Base-by-base conservation (phyloP, 2,888 invertebrate genomes). In the Hedya salicella region DNA sequence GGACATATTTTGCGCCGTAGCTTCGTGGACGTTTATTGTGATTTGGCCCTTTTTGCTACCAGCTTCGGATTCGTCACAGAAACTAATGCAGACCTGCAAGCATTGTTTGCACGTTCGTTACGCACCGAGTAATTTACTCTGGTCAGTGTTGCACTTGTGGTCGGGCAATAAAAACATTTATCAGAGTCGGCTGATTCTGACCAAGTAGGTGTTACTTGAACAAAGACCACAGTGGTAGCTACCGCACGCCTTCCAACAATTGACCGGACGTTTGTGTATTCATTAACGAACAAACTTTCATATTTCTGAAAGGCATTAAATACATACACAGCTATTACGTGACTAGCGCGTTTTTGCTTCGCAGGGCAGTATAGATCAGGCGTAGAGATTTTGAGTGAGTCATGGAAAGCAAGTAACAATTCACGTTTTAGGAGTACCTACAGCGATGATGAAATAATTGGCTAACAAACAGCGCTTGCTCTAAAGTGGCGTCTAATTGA, bases 101-200 rank as follows among this genome's bases (percentile, higher is more conserved):
- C 79, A 89, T 91, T 91, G 91, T 90, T 88, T 84, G 80, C 75
- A 72, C 71, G 73, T 83, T 86, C 5, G 85, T 84, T 87, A 85
- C 83, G 84, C 83, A 74, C 79, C 78, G 71, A 80, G 83, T 81
- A 82, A 89, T 91, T 90, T 82, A 85, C 87, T 86, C 82, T 86
- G 89, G 88, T 81, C 57, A 62, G 71, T 80, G 85, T 85, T 75
- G 81, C 81, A 81, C 79, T 86, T 83, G 85, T 78, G 86, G 87
- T 79, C 25, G 68, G 68, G 79, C 77, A 81, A 78, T 87, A 83
- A 83, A 88, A 83, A 78, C 83, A 86, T 87, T 85, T 82, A 83
- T 85, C 84, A 87, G 73, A 71, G 69, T 71, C 68, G 75, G 73
- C 71, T 71, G 69, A 72, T 69, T 73, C 62, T 63, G 70, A 71